phyloP scores from a whole-genome alignment of 2,113 vertebrate genomes.

The Eurypyga helias region DNA sequence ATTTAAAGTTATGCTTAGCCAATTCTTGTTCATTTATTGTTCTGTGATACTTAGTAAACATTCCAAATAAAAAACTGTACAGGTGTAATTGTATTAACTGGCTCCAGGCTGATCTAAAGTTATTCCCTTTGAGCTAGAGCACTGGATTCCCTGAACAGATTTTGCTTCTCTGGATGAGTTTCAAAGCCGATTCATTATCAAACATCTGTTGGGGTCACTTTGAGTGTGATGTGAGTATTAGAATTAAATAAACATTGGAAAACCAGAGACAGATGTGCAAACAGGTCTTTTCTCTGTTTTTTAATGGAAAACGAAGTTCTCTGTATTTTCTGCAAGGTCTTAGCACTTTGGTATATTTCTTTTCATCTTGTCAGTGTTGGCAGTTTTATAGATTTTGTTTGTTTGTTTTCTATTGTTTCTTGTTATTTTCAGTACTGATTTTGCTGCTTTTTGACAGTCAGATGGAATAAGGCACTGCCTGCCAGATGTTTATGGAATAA shows the following conservation, averaged over 20 bases:
- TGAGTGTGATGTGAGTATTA: slow-evolving; percentile 22
- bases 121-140: neutral
- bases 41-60: slow-evolving; percentile 1
- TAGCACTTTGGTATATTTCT: neutral
- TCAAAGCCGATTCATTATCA: slow-evolving; percentile 65
- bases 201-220: slow-evolving; percentile 53
- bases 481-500: neutral
- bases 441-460: neutral
- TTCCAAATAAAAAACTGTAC: neutral
- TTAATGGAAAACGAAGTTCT: slow-evolving; percentile 26
- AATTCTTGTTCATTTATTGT: slow-evolving; percentile 7
- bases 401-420: neutral
- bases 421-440: neutral
- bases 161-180: slow-evolving; percentile 55
- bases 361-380: neutral
- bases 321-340: neutral
- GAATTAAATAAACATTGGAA: slow-evolving; percentile 34
- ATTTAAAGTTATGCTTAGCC: neutral
- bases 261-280: slow-evolving; percentile 53
- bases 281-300: neutral
- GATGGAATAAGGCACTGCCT: neutral
- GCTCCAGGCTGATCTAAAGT: slow-evolving; percentile 11
- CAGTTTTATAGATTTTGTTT: neutral
- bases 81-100: slow-evolving; percentile 9
- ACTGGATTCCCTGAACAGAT: neutral